Conservation (phyloP, 37 sponge, comb jelly and placozoan genomes). For the Cladorhizidae sp. region DNA sequence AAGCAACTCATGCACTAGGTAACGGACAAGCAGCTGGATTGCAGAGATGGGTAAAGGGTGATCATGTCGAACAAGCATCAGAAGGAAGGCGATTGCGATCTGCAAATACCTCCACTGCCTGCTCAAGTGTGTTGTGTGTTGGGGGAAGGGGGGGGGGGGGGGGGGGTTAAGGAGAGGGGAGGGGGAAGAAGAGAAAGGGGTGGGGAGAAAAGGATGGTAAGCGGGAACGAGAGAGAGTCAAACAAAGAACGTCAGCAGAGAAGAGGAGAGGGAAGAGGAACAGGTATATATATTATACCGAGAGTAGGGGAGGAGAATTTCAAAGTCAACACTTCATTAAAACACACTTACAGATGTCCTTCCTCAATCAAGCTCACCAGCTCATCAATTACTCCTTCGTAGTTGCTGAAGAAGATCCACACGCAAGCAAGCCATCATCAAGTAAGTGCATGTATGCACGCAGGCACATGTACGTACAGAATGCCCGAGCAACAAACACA, state of each 20-base stretch:
- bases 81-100: slow-evolving; percentile 51
- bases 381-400: slow-evolving; percentile 6
- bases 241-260: too few relatives aligned
- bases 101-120: slow-evolving; percentile 73
- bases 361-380: slow-evolving; percentile 43
- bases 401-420: slow-evolving; percentile 3
- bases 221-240: too few relatives aligned
- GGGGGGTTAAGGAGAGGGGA: slow-evolving; percentile 8
- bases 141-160: slow-evolving; percentile 10
- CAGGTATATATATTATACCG: too few relatives aligned
- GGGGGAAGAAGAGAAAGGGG: not conserved
- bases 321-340: not conserved
- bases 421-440: not conserved
- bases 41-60: slow-evolving; percentile 46
- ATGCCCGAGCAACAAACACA: not conserved
- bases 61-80: slow-evolving; percentile 65
- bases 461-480: too few relatives aligned
- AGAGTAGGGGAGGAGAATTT: not conserved
- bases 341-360: slow-evolving; percentile 57
- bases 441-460: too few relatives aligned
- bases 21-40: slow-evolving; percentile 42
- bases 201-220: not conserved
- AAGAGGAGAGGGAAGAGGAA: too few relatives aligned
- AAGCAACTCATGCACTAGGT: slow-evolving; percentile 63
- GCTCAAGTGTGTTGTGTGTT: not conserved